Percentiles rank a stretch among this genome's conserved stretches.
Conservation (phyloP, 2,797 vertebrate genomes). For the Phoeniculus purpureus region DNA sequence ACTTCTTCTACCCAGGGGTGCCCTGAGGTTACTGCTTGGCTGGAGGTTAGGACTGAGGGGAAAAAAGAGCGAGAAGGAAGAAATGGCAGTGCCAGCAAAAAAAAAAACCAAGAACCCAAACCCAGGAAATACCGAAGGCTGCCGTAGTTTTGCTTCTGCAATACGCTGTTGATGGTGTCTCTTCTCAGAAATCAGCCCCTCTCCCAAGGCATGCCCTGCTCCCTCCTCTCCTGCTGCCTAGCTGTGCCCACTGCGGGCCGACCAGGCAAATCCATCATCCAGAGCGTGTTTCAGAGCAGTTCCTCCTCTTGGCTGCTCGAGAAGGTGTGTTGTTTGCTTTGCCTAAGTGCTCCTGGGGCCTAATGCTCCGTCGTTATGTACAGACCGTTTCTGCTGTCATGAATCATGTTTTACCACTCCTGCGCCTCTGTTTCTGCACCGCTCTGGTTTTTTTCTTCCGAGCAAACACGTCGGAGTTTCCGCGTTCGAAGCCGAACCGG, state of each 20-base stretch:
- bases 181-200: not conserved
- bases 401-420: conserved; percentile 63
- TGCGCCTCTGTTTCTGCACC: conserved; percentile 29
- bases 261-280: conserved; percentile 9
- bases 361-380: conserved; percentile 81
- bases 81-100: not conserved
- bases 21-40: not conserved
- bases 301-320: conserved; percentile 75
- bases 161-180: not conserved
- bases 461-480: conserved; percentile 44
- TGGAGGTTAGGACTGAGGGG: not conserved
- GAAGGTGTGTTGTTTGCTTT: conserved; percentile 87
- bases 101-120: not conserved
- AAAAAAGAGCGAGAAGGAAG: not conserved
- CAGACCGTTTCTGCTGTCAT: conserved; percentile 69
- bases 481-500: not conserved
- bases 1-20: not conserved
- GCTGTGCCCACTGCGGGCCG: not conserved
- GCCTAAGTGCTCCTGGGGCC: conserved; percentile 76
- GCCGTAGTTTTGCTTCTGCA: not conserved
- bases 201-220: not conserved
- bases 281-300: not conserved
- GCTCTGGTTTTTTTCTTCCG: not conserved
- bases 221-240: not conserved
- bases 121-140: not conserved